Evolutionary conservation across 2,888 invertebrate genomes (phyloP).

Genomic region (Acanthosepion esculentum): DNA sequence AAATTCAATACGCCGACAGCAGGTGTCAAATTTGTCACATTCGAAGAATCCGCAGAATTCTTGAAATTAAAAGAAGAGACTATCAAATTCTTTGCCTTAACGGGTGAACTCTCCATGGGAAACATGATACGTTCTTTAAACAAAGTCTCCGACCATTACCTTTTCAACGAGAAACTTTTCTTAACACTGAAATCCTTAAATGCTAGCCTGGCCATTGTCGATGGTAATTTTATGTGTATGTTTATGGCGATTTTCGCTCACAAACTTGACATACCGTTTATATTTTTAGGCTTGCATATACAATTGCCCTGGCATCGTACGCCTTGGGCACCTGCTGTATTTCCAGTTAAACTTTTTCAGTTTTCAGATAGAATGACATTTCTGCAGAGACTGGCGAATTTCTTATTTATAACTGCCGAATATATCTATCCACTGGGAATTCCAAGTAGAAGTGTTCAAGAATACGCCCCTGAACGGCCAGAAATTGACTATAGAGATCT

Average conservation of each 20-base stretch:
- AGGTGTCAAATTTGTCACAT: too few species aligned
- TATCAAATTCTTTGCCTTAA: too few species aligned
- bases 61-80: too few species aligned
- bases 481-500: constrained; percentile 48
- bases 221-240: too few species aligned
- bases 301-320: not conserved
- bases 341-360: not conserved
- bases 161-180: too few species aligned
- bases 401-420: not conserved
- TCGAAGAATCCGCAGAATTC: too few species aligned
- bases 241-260: not conserved
- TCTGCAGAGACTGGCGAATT: not conserved
- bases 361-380: not conserved
- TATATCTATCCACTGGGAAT: not conserved
- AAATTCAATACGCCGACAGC: too few species aligned
- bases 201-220: too few species aligned
- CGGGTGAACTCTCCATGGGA: too few species aligned
- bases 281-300: not conserved
- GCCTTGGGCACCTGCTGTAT: not conserved
- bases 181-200: too few species aligned
- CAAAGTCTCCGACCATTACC: too few species aligned
- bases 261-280: not conserved
- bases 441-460: constrained; percentile 38
- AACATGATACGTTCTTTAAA: too few species aligned
- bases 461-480: constrained; percentile 50